Conservation (phyloP, 2,113 vertebrate species). For the Upupa epops region DNA sequence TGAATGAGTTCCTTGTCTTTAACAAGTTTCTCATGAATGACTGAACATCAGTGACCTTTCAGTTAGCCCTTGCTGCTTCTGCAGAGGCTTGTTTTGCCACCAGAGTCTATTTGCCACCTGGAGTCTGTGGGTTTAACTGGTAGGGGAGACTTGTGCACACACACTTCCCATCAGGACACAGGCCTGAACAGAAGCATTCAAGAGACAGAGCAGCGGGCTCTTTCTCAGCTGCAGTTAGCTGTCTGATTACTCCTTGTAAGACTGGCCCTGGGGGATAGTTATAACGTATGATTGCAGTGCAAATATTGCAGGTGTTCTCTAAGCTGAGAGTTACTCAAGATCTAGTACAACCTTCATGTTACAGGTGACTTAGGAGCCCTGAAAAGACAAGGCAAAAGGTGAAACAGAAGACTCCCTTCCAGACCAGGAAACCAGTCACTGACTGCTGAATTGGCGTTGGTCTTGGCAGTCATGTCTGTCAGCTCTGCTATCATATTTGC, state of each 20-base stretch:
- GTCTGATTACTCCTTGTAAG: not conserved
- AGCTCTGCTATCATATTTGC: not conserved
- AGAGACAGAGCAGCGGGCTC: not conserved
- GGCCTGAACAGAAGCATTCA: not conserved
- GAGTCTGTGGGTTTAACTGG: not conserved
- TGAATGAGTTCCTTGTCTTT: not conserved
- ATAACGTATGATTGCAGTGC: not conserved
- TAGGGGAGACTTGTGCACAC: accelerated
- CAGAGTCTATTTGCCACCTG: not conserved
- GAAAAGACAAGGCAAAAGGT: not conserved
- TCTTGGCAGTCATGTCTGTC: not conserved
- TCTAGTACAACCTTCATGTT: not conserved
- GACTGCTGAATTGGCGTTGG: not conserved
- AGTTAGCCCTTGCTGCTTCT: not conserved
- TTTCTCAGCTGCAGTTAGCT: not conserved
- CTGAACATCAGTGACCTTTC: not conserved
- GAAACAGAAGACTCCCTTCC: not conserved
- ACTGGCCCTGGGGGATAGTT: not conserved
- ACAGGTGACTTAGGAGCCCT: not conserved
- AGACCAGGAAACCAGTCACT: not conserved
- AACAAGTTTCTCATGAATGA: not conserved
- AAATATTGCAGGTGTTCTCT: not conserved
- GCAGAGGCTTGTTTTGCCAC: not conserved
- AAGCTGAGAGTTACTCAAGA: not conserved
- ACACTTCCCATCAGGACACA: not conserved